Evolutionary conservation across 2,113 vertebrate species (phyloP).

Genomic region (Lontra canadensis): DNA sequence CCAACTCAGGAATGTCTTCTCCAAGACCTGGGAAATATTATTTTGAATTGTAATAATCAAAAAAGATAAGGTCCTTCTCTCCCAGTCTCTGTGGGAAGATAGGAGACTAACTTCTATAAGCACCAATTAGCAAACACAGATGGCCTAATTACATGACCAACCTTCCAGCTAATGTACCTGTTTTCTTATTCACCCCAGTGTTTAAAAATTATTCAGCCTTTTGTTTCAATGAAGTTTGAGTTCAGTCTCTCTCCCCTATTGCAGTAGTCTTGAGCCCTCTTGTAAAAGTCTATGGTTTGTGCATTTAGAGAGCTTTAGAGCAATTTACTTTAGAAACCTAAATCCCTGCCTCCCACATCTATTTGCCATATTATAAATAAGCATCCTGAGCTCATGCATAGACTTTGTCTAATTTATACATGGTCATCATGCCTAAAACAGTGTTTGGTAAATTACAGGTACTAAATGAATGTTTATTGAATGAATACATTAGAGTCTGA

Average conservation of each 20-base stretch:
- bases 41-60: background rate
- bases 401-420: background rate
- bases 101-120: background rate
- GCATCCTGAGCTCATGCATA: background rate
- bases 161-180: background rate
- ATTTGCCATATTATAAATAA: background rate
- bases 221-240: background rate
- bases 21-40: background rate
- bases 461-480: slow-evolving; percentile 23
- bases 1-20: background rate
- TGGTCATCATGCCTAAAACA: background rate
- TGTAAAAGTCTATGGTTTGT: background rate
- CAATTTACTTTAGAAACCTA: background rate
- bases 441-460: background rate
- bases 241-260: background rate
- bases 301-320: background rate
- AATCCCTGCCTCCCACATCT: background rate
- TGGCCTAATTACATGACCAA: background rate
- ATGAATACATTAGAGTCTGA: background rate
- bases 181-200: background rate
- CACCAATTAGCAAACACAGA: background rate
- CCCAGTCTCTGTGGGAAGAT: background rate
- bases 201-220: background rate
- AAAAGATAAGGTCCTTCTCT: background rate
- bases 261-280: background rate